These are phyloP conservation scores for Hylaeus volcanicus DNA, from an alignment of 1,140 invertebrate genomes.

Conservation along the genomic window DNA sequence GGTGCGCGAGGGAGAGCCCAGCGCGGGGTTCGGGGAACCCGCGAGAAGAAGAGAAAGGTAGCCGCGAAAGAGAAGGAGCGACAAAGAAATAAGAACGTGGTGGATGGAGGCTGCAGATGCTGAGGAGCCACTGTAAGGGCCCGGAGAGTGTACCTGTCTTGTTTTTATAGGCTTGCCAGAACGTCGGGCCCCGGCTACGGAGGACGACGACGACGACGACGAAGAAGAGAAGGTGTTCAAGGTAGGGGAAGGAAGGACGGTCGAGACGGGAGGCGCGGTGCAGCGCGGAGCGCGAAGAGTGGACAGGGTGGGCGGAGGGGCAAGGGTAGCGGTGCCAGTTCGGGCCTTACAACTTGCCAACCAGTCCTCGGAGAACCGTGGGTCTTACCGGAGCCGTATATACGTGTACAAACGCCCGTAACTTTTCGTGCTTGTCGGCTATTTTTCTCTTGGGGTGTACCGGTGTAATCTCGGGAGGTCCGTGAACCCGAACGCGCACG, in stretches of 20 bases:
- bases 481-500: conserved; percentile 29
- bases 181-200: conserved; percentile 68
- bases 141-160: conserved; percentile 80
- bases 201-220: conserved; percentile 36
- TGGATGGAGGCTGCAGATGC: conserved; percentile 70
- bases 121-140: conserved; percentile 78
- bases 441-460: conserved; percentile 44
- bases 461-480: conserved; percentile 41
- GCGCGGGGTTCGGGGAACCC: conserved; percentile 14
- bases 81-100: conserved; percentile 54
- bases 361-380: conserved; percentile 76
- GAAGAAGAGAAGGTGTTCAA: conserved; percentile 55
- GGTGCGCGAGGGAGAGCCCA: conserved; percentile 15
- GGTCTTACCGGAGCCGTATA: conserved; percentile 66
- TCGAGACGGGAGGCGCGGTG: conserved; percentile 38
- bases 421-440: conserved; percentile 48
- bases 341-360: conserved; percentile 71
- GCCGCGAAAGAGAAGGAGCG: conserved; percentile 38
- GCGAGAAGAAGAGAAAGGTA: conserved; percentile 45
- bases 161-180: conserved; percentile 79
- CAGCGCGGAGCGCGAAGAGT: conserved; percentile 22
- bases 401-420: conserved; percentile 40
- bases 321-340: conserved; percentile 72
- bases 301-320: conserved; percentile 62
- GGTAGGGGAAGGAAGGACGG: conserved; percentile 62